Percentiles rank a stretch among this genome's conserved stretches.
These are phyloP conservation scores for Epinephelus malabaricus DNA, from an alignment of 2,797 vertebrate genomes.

Conservation along the genomic window DNA sequence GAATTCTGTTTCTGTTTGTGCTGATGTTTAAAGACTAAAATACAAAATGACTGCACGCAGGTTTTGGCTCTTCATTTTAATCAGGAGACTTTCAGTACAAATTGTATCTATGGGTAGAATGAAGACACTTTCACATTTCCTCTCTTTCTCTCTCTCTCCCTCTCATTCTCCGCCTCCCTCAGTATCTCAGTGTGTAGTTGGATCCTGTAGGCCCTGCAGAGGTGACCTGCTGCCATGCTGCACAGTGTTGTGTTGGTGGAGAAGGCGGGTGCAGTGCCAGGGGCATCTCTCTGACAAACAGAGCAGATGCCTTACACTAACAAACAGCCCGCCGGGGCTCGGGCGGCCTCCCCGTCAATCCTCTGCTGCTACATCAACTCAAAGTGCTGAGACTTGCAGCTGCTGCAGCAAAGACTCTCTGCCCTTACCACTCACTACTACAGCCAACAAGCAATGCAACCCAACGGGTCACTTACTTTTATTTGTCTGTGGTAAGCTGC, in stretches of 20 bases:
- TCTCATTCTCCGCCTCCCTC: conserved; percentile 10
- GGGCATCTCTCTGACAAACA: conserved; percentile 85
- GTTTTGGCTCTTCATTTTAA: conserved; percentile 16
- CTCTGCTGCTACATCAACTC: conserved; percentile 76
- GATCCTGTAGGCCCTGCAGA: conserved; percentile 56
- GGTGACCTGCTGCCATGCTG: conserved; percentile 76
- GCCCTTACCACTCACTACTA: conserved; percentile 61
- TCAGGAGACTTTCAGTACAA: conserved; percentile 7
- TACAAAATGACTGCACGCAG: not conserved
- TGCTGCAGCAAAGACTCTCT: conserved; percentile 74
- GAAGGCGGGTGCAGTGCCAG: conserved; percentile 72
- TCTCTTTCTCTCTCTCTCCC: conserved; percentile 14
- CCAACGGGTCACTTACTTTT: conserved; percentile 46
- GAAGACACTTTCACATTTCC: conserved; percentile 15
- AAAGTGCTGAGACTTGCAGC: conserved; percentile 78
- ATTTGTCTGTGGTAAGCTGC: conserved; percentile 52
- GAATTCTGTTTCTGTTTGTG: not conserved
- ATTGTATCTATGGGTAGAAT: conserved; percentile 18
- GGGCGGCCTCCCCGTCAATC: conserved; percentile 73
- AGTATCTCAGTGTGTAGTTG: conserved; percentile 56
- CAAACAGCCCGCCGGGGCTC: conserved; percentile 82
- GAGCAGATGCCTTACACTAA: conserved; percentile 89
- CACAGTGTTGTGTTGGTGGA: conserved; percentile 58
- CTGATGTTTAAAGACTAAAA: not conserved
- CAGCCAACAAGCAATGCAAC: conserved; percentile 68